Conservation (phyloP, 2,888 invertebrate species). For the Microplitis deprimator region DNA sequence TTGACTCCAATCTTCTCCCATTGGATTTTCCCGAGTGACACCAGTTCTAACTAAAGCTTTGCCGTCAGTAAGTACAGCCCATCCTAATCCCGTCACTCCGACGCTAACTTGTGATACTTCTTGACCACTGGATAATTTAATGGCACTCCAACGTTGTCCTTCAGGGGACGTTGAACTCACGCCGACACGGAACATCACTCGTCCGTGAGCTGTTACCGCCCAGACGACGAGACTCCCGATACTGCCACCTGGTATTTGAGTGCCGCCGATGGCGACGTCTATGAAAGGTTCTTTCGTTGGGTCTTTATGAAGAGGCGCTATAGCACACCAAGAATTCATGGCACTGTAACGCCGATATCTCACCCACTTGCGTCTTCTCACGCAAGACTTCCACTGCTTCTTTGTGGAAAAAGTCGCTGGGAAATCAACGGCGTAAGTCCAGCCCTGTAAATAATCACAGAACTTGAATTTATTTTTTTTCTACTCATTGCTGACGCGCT, state of each 20-base stretch:
- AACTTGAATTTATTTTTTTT: slow-evolving; percentile 1
- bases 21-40: slow-evolving; percentile 83
- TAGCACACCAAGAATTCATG: slow-evolving; percentile 93
- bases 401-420: slow-evolving; percentile 85
- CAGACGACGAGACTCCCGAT: slow-evolving; percentile 87
- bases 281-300: slow-evolving; percentile 94
- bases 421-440: slow-evolving; percentile 95
- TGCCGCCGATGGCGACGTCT: slow-evolving; percentile 90
- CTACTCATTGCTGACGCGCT: neutral
- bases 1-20: slow-evolving; percentile 85
- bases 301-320: slow-evolving; percentile 90
- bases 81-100: slow-evolving; percentile 88
- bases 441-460: slow-evolving; percentile 72
- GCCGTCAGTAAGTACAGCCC: slow-evolving; percentile 90
- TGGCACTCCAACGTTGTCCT: slow-evolving; percentile 87
- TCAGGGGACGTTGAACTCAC: slow-evolving; percentile 88
- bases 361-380: slow-evolving; percentile 91
- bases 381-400: slow-evolving; percentile 92
- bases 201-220: slow-evolving; percentile 93
- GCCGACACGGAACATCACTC: slow-evolving; percentile 89
- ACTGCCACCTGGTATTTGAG: slow-evolving; percentile 83
- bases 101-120: slow-evolving; percentile 90
- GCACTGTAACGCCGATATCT: slow-evolving; percentile 90
- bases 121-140: slow-evolving; percentile 83
- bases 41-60: slow-evolving; percentile 86